Evolutionary conservation across 2,797 vertebrate genomes (phyloP), one percentile per base, ranked within the genome.

Genomic region (Enteromius argenteus): DNA sequence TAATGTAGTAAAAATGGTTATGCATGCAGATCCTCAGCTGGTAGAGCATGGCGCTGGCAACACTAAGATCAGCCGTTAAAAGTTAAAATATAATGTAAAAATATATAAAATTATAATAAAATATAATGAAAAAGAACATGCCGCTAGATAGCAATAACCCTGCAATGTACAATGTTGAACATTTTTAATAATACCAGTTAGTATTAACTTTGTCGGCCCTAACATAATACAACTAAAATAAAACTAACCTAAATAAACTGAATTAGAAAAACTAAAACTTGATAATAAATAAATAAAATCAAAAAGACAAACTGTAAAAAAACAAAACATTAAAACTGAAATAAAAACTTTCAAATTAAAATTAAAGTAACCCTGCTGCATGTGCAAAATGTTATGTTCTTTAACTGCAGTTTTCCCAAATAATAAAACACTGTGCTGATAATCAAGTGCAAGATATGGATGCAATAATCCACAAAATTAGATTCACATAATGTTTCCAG

Each of bases 1-100:
- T 79, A 77, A 84, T 71, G 67, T 71, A 44, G 46, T 74, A 74
- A 80, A 80, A 66, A 56, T 15, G 21, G 27, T 46, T 56, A 64
- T 53, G 15, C 51, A 37, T 19, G 68, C 80, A 83, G 9, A 71
- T 67, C 49, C 14, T 46, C 15, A 46, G 7, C 58, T n/a, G 74
- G 74, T 42, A 44, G 23, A 78, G 39, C 27, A 78, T 60, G 58
- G 68, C 0, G 8, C 75, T 78, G 39, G 9, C 37, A 64, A 30
- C 17, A 58, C 39, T 58, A 44, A 64, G 17, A n/a, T 42, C 58
- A 44, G 17, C 39, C 10, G 0, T 64, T 37, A n/a, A 37, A 37
- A 37, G 5, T 37, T 37, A 5, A n/a, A n/a, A n/a, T n/a, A n/a
- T n/a, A n/a, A n/a, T n/a, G n/a, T n/a, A n/a, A n/a, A n/a, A n/a